Base-by-base conservation (phyloP, 2,113 vertebrate genomes). In the Periophthalmodon schlosseri region DNA sequence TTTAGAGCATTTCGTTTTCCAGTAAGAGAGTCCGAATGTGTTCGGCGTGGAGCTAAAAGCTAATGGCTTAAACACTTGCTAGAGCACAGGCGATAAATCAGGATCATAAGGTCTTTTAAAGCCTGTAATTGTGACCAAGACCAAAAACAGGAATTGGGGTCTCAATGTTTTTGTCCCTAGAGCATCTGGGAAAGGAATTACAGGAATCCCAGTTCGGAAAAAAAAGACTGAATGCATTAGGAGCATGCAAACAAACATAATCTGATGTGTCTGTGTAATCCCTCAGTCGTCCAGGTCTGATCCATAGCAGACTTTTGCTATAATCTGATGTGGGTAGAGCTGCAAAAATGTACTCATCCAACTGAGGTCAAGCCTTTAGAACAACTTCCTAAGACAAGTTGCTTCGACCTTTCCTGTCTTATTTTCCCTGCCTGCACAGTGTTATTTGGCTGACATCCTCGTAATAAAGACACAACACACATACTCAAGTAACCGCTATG, bases 31-130 rank as follows among this genome's bases (percentile, higher is more conserved):
- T 70, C 72, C 33, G 73, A 74, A 49, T 18, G 14, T 16, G 21
- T 68, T 33, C 12, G 46, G 36, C 6, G n/a, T 47, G 76, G 69
- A 63, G 80, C 72, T 76, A 77, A 64, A 72, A 68, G 69, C 69
- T 82, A 72, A 91, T 87, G 88, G 74, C 57, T 88, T 78, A 89
- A 90, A 89, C 91, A 90, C 88, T 77, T 60, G 77, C 63, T 28
- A 10, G 50, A 71, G 65, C 78, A 70, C 24, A 68, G 57, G 81
- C 90, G 80, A 92, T 90, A 90, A 92, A 91, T 91, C 86, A 87
- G 84, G 76, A 82, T 73, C 77, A 70, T 81, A 80, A 76, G 68
- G 21, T 69, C 66, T 88, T 86, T 88, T 86, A 88, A 77, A 73
- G 72, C 63, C 76, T 84, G 82, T 89, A 89, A 90, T 89, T 89